Evolutionary conservation across 2,797 vertebrate genomes (phyloP), one percentile per base, ranked within the genome.

Genomic region (Characodon lateralis): DNA sequence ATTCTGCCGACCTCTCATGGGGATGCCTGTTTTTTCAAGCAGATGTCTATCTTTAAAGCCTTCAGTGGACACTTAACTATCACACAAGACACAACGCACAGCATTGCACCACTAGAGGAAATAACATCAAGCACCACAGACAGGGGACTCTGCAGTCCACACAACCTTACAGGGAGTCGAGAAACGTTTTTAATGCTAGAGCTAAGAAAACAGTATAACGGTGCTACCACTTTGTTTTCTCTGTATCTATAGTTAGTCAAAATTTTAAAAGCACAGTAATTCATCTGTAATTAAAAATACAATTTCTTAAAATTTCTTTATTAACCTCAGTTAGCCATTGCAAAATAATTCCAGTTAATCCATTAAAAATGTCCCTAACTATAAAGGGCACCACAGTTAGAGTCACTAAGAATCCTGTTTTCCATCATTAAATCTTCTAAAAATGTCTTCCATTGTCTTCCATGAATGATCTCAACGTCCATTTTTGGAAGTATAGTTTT

Each of bases 11-110:
- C 71, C 72, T 87, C 91, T 86, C 81, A 6, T 0, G 88, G 63
- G 87, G 91, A 91, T 31, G 10, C 84, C 78, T 77, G 86, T 89
- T 93, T 92, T 87, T 91, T 92, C 94, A 83, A 93, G 80, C 94
- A 94, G 93, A 94, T 94, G 94, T 46, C 91, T 73, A 84, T 92
- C 91, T 94, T 94, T 93, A 90, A 94, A 92, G 90, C 81, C 85
- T 89, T 94, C 87, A 2, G 86, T 61, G 89, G 87, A 87, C 88
- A 87, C 86, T 76, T 85, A 78, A 82, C 83, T 93, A 92, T 91
- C 90, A 92, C 89, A 78, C 82, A 65, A 84, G 85, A 84, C 86
- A 86, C 85, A 71, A 76, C 83, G 63, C 90, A 87, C 86, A 83
- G 82, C 86, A 83, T 79, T 81, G 87, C 87, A 91, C 88, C 87